Evolutionary conservation across 2,888 invertebrate species (phyloP).

Genomic region (Epinotia bilunana): DNA sequence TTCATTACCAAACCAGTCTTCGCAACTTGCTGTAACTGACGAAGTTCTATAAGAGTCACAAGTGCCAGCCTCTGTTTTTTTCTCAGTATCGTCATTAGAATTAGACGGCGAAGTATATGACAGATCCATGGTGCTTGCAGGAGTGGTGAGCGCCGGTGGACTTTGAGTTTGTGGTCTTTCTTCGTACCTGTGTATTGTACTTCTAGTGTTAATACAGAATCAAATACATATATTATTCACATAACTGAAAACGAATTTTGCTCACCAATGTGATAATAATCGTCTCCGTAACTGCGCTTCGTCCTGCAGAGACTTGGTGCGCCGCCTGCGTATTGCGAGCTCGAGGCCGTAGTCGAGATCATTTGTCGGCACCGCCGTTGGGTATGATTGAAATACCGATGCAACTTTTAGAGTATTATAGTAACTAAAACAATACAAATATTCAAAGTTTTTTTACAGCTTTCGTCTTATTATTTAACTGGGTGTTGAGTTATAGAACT

Average conservation of each 20-base stretch:
- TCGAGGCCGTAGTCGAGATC: constrained; percentile 74
- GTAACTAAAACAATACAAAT: constrained; percentile 59
- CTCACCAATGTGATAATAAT: constrained; percentile 70
- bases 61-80: not conserved
- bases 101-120: not conserved
- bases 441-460: no score
- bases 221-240: not conserved
- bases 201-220: not conserved
- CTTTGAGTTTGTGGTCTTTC: constrained; percentile 12
- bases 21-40: constrained; percentile 57
- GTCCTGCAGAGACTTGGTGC: constrained; percentile 75
- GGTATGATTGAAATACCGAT: constrained; percentile 69
- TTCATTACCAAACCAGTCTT: constrained; percentile 73
- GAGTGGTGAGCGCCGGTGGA: constrained; percentile 1
- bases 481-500: not conserved
- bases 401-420: constrained; percentile 72
- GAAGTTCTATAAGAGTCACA: not conserved
- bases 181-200: constrained; percentile 5
- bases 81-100: not conserved
- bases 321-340: constrained; percentile 75
- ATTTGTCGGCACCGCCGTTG: constrained; percentile 56
- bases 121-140: not conserved
- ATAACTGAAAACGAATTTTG: constrained; percentile 28
- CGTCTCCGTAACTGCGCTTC: constrained; percentile 74
- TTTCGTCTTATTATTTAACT: no score